A percentile compares a stretch with the other conserved stretches of the same genome.
Evolutionary conservation across 1,140 invertebrate species (phyloP).

Genomic region (Scylla paramamosain): DNA sequence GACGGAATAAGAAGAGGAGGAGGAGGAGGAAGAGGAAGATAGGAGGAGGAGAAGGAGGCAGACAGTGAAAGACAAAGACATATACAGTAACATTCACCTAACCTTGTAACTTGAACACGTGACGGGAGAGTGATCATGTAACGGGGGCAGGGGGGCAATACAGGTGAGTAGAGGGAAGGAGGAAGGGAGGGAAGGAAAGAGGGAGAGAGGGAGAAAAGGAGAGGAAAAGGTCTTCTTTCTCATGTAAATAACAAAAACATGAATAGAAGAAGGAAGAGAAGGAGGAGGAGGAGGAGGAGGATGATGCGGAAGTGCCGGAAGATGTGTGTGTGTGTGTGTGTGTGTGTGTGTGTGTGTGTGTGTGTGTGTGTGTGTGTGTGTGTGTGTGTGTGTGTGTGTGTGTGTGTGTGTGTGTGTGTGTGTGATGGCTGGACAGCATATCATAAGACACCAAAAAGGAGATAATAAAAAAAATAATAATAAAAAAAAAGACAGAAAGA

Average conservation of each 20-base stretch:
- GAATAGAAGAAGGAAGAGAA: neutral
- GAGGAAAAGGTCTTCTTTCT: neutral
- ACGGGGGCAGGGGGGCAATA: too few relatives aligned
- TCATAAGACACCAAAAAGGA: neutral
- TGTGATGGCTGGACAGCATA: neutral
- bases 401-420: conserved; percentile 43
- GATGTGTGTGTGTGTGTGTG: neutral
- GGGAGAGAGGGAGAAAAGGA: neutral
- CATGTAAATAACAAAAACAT: conserved; percentile 12
- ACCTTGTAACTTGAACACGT: too few relatives aligned
- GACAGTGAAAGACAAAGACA: neutral
- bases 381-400: conserved; percentile 39
- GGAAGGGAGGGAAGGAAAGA: neutral
- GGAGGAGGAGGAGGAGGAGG: neutral
- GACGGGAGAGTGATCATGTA: too few relatives aligned
- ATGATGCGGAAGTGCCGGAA: neutral
- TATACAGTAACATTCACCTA: too few relatives aligned
- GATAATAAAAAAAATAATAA: neutral
- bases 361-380: conserved; percentile 41
- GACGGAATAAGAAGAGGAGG: neutral
- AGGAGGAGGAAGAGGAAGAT: neutral
- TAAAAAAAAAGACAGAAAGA: neutral
- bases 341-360: neutral
- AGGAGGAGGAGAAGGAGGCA: neutral
- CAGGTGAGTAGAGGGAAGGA: neutral